Evolutionary conservation across 2,888 invertebrate genomes (phyloP), one percentile per base, ranked within the genome.

Genomic region (Epiblema foenella): DNA sequence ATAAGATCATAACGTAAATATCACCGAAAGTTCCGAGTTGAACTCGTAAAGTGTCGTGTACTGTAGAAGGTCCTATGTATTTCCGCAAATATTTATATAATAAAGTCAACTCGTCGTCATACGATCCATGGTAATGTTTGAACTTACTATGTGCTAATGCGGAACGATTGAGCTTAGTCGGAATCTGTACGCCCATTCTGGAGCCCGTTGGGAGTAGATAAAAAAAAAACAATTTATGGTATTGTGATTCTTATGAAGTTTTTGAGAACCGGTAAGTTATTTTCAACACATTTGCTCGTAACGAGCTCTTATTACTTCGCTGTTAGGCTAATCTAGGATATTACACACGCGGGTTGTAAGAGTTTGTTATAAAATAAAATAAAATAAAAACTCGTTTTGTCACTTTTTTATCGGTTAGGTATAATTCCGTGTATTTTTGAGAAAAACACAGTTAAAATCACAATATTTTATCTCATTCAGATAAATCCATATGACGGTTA

Each of bases 71-170:
- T 20, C 62, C 18, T 18, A 52, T 68, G 64, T 37, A 12, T 39
- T 51, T 18, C 51, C 24, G 51, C 57, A 64, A 69, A 69, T 69
- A 69, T 69, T 69, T 58, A 42, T 58, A 18, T 51, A 29, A 58
- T 33, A 69, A 20, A 39, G 69, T 63, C 56, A 69, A 69, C 57
- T 58, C 3, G 42, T 11, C 57, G 15, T 42, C 39, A 39, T 39
- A 10, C 11, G 64, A 64, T 54, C 52, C 20, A 12, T 51, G 39
- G 18, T 17, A 49, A 62, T 62, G 54, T 46, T 57, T 37, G 46
- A 39, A 49, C 56, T 20, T 15, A 37, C 33, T 18, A 10, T 18
- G 57, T 18, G 24, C 12, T 58, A 29, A 39, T n/a, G 29, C 11
- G 15, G 17, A 56, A 17, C 17, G 42, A 33, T 49, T 37, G 17